Conservation (phyloP, 2,113 vertebrate species). For the Lepus europaeus region DNA sequence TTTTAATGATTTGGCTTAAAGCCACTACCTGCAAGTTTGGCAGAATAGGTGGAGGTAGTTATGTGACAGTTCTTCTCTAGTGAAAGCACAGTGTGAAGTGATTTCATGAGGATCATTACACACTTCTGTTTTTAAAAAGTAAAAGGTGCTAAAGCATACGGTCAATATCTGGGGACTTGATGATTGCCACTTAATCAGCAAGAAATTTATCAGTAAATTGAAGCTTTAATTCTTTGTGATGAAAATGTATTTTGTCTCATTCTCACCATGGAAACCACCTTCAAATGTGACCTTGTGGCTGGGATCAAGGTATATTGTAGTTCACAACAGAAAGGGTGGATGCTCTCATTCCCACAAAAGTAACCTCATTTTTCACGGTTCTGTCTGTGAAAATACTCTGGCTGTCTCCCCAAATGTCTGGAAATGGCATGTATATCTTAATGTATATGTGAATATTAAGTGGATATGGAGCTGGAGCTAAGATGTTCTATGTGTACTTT, state of each 20-base stretch:
- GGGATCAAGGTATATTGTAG: background rate
- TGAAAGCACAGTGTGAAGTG: conserved; percentile 1
- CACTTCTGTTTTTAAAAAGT: conserved; percentile 51
- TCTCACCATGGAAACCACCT: background rate
- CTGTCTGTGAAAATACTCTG: conserved; percentile 12
- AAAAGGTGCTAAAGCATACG: background rate
- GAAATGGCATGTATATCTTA: background rate
- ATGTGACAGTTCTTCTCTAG: background rate
- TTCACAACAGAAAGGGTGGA: background rate
- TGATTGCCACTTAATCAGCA: conserved; percentile 19
- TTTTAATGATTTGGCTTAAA: conserved; percentile 58
- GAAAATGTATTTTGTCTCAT: conserved; percentile 21
- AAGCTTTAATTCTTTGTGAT: background rate
- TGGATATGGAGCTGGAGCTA: background rate
- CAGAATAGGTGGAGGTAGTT: conserved; percentile 45
- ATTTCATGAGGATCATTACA: conserved; percentile 61
- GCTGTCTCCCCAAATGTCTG: background rate
- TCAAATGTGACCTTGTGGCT: background rate
- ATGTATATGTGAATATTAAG: background rate
- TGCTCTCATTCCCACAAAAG: background rate
- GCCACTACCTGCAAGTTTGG: conserved; percentile 4
- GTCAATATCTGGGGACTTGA: background rate
- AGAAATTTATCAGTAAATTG: conserved; percentile 40
- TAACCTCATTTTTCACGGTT: background rate
- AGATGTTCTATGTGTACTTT: conserved; percentile 16